Evolutionary conservation across 2,888 invertebrate species (phyloP).

Genomic region (Drosophila gaucha): DNA sequence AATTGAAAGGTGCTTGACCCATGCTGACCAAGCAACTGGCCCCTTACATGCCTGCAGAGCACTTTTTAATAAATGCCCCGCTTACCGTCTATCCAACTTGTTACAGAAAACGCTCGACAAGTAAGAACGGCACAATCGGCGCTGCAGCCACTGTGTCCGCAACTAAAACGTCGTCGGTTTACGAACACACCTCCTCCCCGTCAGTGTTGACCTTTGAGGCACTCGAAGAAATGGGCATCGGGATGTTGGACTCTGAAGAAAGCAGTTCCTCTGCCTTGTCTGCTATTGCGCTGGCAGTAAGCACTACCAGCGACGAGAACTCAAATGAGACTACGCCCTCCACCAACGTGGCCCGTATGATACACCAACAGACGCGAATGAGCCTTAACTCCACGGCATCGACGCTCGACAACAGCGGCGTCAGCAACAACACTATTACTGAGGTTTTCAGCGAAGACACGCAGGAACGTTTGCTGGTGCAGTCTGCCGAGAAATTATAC

Average conservation of each 20-base stretch:
- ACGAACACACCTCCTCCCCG: slow-evolving; percentile 71
- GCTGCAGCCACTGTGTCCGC: slow-evolving; percentile 45
- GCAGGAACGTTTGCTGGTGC: slow-evolving; percentile 42
- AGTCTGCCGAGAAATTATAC: slow-evolving; percentile 52
- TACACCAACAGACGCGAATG: slow-evolving; percentile 65
- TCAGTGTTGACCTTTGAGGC: slow-evolving; percentile 64
- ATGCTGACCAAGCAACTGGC: slow-evolving; percentile 50
- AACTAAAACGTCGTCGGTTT: slow-evolving; percentile 64
- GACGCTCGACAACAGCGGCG: slow-evolving; percentile 66
- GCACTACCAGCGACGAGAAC: slow-evolving; percentile 79
- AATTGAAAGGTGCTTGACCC: slow-evolving; percentile 73
- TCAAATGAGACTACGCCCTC: slow-evolving; percentile 82
- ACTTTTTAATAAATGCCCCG: slow-evolving; percentile 33
- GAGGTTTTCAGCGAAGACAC: slow-evolving; percentile 64
- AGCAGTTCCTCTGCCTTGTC: slow-evolving; percentile 82
- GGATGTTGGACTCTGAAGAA: slow-evolving; percentile 86
- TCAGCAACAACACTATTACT: slow-evolving; percentile 61
- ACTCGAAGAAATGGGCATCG: slow-evolving; percentile 87
- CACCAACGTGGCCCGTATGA: slow-evolving; percentile 74
- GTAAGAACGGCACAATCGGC: slow-evolving; percentile 44
- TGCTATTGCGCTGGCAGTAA: slow-evolving; percentile 74
- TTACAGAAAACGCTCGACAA: slow-evolving; percentile 79
- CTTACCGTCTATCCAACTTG: not conserved
- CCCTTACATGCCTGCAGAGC: slow-evolving; percentile 29
- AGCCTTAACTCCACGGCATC: slow-evolving; percentile 58